Evolutionary conservation across 2,113 vertebrate genomes (phyloP), one percentile per base, ranked within the genome.

Genomic region (Nothobranchius furzeri): DNA sequence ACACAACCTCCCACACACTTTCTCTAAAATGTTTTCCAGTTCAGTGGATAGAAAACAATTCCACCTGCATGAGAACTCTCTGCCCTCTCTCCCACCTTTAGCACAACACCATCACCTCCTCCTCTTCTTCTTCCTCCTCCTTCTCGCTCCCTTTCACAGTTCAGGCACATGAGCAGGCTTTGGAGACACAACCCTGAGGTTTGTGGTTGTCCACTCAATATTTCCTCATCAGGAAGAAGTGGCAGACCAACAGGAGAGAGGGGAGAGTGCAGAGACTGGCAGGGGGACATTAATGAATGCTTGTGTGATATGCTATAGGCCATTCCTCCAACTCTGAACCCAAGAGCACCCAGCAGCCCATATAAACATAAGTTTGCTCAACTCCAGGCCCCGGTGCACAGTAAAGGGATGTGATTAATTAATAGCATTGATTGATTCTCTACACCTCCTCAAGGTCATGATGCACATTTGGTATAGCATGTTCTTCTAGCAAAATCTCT

Each of bases 21-120:
- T 85, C 73, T 69, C 65, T 76, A 64, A 84, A 78, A 81, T 82
- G 70, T 84, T 84, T 89, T 88, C 84, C 75, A 82, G 85, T 80
- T 86, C 78, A 83, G 73, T 78, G 70, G 84, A 85, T 80, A 73
- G 78, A 85, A 88, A 87, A 88, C 84, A 86, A 86, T 90, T 69
- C 75, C 78, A 89, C 82, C 81, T 83, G 84, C 78, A 68, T 71
- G 75, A 75, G 70, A 85, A 80, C 81, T 68, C 70, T n/a, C 17
- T 79, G 79, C 68, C 76, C 78, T 59, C 60, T 71, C 72, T 76
- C 77, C 70, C 81, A 83, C 76, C 81, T 82, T 82, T 73, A 78
- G 71, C 78, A 72, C 79, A 72, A 57, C 81, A 57, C 24, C 68
- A 9, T 57, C 71, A 15, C 62, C 62, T 37, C 69, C 42, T 43